phyloP scores from a whole-genome alignment of 2,888 invertebrate species.

The Drosophila crucigera region DNA sequence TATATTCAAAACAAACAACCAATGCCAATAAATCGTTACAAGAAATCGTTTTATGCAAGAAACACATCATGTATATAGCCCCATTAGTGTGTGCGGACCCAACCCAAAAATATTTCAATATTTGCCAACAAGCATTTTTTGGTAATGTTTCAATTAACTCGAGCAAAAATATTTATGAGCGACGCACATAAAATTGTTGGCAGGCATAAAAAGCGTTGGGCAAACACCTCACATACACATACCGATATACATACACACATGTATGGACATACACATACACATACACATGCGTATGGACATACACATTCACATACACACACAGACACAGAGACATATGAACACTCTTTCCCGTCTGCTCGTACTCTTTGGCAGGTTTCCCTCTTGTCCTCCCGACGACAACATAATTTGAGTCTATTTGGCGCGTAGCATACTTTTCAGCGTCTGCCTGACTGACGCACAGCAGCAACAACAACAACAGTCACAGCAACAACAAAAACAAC shows the following conservation, averaged over 20 bases:
- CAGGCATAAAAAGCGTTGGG: slow-evolving; percentile 64
- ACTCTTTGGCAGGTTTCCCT: slow-evolving; percentile 3
- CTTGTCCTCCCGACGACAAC: slow-evolving; percentile 40
- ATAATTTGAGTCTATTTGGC: slow-evolving; percentile 72
- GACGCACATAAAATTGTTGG: slow-evolving; percentile 55
- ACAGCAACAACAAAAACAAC: not conserved
- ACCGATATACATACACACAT: slow-evolving; percentile 3
- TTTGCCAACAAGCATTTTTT: slow-evolving; percentile 70
- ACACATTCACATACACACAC: slow-evolving; percentile 7
- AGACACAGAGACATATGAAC: not conserved
- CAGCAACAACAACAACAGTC: slow-evolving; percentile 1
- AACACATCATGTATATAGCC: slow-evolving; percentile 25
- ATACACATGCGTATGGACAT: not conserved
- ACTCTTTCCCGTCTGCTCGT: not conserved
- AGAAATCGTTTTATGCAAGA: slow-evolving; percentile 48
- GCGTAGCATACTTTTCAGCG: slow-evolving; percentile 67
- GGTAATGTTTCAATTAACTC: slow-evolving; percentile 79
- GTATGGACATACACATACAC: not conserved
- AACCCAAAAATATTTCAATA: slow-evolving; percentile 60
- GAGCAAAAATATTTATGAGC: slow-evolving; percentile 74
- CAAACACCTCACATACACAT: slow-evolving; percentile 31
- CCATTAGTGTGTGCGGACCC: slow-evolving; percentile 19
- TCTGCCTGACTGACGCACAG: slow-evolving; percentile 45
- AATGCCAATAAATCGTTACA: slow-evolving; percentile 60
- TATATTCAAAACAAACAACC: slow-evolving; percentile 12